Evolutionary conservation across 1,140 invertebrate genomes (phyloP).

Genomic region (Diorhabda carinulata): DNA sequence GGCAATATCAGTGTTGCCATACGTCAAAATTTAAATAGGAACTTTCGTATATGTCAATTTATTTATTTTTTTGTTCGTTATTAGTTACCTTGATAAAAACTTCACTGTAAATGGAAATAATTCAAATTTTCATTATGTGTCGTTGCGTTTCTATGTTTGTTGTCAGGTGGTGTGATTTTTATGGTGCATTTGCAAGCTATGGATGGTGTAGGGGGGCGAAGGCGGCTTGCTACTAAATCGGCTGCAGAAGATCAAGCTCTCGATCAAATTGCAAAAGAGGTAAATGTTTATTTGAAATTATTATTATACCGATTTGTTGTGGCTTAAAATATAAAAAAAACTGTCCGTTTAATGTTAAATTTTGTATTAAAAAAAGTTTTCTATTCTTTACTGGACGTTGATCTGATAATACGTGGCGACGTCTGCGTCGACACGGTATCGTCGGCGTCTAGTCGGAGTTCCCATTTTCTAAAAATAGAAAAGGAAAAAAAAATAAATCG

Average conservation of each 20-base stretch:
- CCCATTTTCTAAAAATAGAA: not conserved
- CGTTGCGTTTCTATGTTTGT: conserved; percentile 17
- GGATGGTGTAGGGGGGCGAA: conserved; percentile 66
- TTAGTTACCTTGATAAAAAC: not conserved
- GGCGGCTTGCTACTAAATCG: conserved; percentile 66
- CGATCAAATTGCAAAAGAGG: conserved; percentile 87
- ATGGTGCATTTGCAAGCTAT: conserved; percentile 42
- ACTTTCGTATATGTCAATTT: too few relatives aligned
- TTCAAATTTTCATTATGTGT: conserved; percentile 6
- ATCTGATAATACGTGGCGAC: not conserved
- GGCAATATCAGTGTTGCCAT: too few relatives aligned
- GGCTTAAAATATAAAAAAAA: too few relatives aligned
- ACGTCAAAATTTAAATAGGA: too few relatives aligned
- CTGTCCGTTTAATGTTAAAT: not conserved
- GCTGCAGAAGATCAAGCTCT: conserved; percentile 83
- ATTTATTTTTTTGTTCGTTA: too few relatives aligned
- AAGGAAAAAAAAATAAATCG: not conserved
- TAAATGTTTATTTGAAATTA: conserved; percentile 47
- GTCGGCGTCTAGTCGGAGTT: not conserved
- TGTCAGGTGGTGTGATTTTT: conserved; percentile 22
- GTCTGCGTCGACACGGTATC: not conserved
- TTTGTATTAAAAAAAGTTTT: not conserved
- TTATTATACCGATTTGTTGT: not conserved
- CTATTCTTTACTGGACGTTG: not conserved
- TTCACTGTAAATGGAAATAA: not conserved